A percentile compares a stretch with the other conserved stretches of the same genome.
Conservation (phyloP, 1,140 invertebrate species). For the Danaus plexippus region DNA sequence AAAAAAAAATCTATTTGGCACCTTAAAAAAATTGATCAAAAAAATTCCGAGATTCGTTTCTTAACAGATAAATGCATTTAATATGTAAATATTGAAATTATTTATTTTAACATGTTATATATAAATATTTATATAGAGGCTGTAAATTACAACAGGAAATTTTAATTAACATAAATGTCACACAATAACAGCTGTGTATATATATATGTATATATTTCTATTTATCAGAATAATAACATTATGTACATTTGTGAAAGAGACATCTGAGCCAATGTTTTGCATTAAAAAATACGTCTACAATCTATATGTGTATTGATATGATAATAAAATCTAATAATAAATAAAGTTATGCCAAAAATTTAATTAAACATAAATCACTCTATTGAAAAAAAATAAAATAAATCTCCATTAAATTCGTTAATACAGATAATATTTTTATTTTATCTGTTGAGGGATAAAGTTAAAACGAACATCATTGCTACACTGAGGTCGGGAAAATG, state of each 20-base stretch:
- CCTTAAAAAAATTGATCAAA: constrained; percentile 38
- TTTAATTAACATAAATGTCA: constrained; percentile 2
- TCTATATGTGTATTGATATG: constrained; percentile 24
- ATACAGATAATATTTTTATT: too few relatives aligned
- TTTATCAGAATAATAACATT: neutral
- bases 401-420: constrained; percentile 45
- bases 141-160: constrained; percentile 1
- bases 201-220: constrained; percentile 3
- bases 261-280: constrained; percentile 18
- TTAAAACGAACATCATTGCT: constrained; percentile 10
- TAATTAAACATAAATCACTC: constrained; percentile 21
- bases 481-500: constrained; percentile 14
- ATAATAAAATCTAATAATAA: constrained; percentile 21
- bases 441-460: too few relatives aligned
- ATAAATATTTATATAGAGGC: constrained; percentile 44
- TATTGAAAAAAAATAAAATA: constrained; percentile 17
- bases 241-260: constrained; percentile 20
- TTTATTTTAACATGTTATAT: constrained; percentile 53
- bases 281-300: constrained; percentile 15
- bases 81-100: constrained; percentile 38
- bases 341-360: constrained; percentile 24
- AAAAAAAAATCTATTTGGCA: constrained; percentile 56
- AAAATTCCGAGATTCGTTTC: constrained; percentile 51
- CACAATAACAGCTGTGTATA: constrained; percentile 5
- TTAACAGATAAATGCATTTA: constrained; percentile 56